Conservation (phyloP, 2,888 invertebrate genomes). For the Argyresthia goedartella region DNA sequence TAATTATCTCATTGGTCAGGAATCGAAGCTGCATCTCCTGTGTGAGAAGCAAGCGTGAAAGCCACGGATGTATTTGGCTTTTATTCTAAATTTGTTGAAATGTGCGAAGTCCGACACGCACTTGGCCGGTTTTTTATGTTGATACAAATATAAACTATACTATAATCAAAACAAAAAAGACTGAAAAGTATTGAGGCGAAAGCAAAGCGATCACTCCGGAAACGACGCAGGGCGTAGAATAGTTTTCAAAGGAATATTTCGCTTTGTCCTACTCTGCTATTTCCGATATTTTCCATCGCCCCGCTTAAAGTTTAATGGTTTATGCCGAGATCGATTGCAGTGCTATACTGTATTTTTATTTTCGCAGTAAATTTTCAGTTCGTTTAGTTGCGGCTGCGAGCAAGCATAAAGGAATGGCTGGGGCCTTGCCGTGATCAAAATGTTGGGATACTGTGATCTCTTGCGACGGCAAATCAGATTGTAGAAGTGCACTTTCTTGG, state of each 20-base stretch:
- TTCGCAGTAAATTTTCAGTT: constrained; percentile 42
- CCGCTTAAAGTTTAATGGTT: constrained; percentile 52
- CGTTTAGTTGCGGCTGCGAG: constrained; percentile 21
- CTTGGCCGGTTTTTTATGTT: no score
- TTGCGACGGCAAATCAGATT: neutral
- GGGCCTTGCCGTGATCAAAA: constrained; percentile 16
- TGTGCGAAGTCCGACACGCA: no score
- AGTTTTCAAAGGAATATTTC: constrained; percentile 48
- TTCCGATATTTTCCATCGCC: constrained; percentile 44
- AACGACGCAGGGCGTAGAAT: constrained; percentile 21
- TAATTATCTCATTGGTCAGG: no score
- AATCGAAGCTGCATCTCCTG: no score
- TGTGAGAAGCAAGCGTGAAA: no score
- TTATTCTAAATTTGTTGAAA: no score
- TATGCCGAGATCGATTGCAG: constrained; percentile 44
- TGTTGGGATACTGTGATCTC: constrained; percentile 15
- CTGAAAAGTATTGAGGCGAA: constrained; percentile 1
- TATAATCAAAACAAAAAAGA: neutral
- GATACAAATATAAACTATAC: no score
- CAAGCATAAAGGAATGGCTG: constrained; percentile 7
- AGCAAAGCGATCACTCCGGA: neutral
- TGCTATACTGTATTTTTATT: constrained; percentile 56
- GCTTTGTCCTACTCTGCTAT: constrained; percentile 39
- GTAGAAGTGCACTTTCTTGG: neutral
- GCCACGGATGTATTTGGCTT: no score